Evolutionary conservation across 2,113 vertebrate species (phyloP), one percentile per base, ranked within the genome.

Genomic region (Megaceryle torquata): DNA sequence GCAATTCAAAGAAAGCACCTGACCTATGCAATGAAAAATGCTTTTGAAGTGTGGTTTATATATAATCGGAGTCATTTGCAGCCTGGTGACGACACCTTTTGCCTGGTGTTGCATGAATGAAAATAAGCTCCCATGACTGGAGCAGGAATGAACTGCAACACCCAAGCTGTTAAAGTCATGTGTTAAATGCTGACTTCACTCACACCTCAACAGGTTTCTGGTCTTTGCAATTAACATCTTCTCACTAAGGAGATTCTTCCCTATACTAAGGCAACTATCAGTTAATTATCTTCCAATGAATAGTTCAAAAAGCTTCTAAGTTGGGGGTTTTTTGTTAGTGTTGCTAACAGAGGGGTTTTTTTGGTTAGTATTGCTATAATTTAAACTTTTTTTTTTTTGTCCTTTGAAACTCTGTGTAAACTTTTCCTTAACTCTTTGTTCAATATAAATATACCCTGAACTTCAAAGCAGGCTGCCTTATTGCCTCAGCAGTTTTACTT

Each of bases 191-290:
- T 2, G 1, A 85, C n/a, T 77, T 39, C 10, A 5, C 81, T 41
- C 68, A 59, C 86, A 78, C 39, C 46, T 75, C 53, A 60, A 60
- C 69, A 71, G 13, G 6, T 41, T 86, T 71, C 74, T 71, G 43
- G 15, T 67, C 89, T 26, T 72, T 44, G 65, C 65, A 87, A 84
- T 82, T 61, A 93, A 72, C 67, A 79, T 4, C 39, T 39, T 71
- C 53, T 84, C 78, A 93, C 91, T 87, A 86, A 82, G 48, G 25
- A 92, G 9, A 82, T 50, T 26, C 75, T 89, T 64, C 43, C 51
- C 11, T 61, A 0, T n/a, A 50, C 53, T 57, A 84, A 79, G 20
- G 64, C 79, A 84, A 48, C 84, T 54, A 33, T 24, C 35, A 64
- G 60, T 84, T 78, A 91, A 84, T 79, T 60, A 64, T 70, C 76